These are phyloP conservation scores for Promerops cafer DNA, from an alignment of 2,113 vertebrate species.

Conservation along the genomic window DNA sequence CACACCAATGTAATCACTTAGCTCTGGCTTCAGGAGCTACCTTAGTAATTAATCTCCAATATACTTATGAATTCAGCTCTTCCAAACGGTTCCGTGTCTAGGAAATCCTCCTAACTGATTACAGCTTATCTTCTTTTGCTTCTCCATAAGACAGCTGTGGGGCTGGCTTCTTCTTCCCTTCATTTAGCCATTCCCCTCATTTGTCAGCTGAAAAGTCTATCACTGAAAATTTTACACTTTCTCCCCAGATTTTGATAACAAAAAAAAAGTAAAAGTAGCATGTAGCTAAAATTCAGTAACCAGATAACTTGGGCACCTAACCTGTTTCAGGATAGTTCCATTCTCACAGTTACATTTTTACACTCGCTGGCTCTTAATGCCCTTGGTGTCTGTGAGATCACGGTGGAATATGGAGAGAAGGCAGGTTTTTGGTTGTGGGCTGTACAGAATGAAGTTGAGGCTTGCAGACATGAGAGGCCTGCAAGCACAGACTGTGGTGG, in stretches of 20 bases:
- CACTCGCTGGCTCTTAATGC: neutral
- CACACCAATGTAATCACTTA: neutral
- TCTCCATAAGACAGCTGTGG: neutral
- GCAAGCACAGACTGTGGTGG: fast-evolving
- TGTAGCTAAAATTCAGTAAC: neutral
- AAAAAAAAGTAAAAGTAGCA: neutral
- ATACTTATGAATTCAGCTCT: neutral
- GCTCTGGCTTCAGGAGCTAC: neutral
- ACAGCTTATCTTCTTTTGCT: neutral
- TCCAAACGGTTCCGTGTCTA: neutral
- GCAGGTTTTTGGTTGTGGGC: neutral
- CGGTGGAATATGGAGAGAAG: fast-evolving
- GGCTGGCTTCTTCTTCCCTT: neutral
- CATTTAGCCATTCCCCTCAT: neutral
- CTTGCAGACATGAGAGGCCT: neutral
- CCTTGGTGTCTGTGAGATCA: neutral
- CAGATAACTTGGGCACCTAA: neutral
- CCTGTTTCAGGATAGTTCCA: neutral
- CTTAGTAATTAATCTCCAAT: neutral
- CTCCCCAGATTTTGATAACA: neutral
- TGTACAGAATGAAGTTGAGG: fast-evolving
- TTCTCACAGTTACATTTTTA: neutral
- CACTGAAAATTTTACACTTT: neutral
- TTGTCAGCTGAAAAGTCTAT: neutral
- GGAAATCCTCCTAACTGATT: neutral